These are phyloP conservation scores for Bubo scandiacus DNA, from an alignment of 2,113 vertebrate species.

Conservation along the genomic window DNA sequence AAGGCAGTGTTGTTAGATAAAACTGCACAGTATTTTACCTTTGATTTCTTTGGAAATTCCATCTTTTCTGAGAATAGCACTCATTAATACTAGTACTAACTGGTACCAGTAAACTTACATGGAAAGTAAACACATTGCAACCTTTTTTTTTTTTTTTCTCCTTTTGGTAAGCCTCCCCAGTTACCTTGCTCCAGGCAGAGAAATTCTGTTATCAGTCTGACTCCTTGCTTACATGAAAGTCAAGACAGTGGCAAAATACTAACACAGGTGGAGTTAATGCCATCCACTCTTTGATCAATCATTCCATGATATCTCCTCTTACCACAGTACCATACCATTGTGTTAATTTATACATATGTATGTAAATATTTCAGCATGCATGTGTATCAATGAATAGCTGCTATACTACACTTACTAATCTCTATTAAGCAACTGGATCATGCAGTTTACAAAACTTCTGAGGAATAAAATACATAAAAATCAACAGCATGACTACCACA, in stretches of 20 bases:
- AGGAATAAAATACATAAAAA: not conserved
- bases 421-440: not conserved
- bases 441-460: not conserved
- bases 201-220: not conserved
- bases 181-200: not conserved
- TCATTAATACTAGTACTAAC: not conserved
- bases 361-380: not conserved
- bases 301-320: not conserved
- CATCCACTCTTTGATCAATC: not conserved
- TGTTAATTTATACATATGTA: not conserved
- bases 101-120: not conserved
- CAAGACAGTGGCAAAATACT: not conserved
- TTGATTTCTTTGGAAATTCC: not conserved
- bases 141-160: not conserved
- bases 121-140: not conserved
- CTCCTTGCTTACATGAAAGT: not conserved
- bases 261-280: not conserved
- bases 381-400: not conserved
- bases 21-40: not conserved
- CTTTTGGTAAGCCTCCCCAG: not conserved
- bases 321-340: not conserved
- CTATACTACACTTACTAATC: not conserved
- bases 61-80: not conserved
- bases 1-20: not conserved
- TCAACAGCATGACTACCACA: not conserved